A percentile compares a stretch with the other conserved stretches of the same genome.
Conservation (phyloP, 2,113 vertebrate species). For the Ctenomys sociabilis region DNA sequence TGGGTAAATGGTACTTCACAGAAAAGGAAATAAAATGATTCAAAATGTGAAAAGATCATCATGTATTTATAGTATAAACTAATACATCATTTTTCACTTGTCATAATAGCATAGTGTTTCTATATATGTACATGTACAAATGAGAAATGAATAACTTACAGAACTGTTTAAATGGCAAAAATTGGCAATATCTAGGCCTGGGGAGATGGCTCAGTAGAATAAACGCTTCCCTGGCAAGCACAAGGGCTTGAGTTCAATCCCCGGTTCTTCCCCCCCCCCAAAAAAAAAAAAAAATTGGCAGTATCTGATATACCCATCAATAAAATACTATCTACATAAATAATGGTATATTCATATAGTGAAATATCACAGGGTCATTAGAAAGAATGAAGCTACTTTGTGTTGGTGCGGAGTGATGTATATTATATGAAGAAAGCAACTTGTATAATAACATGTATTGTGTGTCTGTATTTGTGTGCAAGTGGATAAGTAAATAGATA, state of each 20-base stretch:
- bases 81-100: neutral
- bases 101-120: neutral
- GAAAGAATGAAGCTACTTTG: slow-evolving; percentile 12
- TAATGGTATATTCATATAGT: neutral
- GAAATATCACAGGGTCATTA: neutral
- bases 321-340: neutral
- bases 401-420: neutral
- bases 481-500: neutral
- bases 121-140: neutral
- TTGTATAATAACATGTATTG: neutral
- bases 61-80: neutral
- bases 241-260: no score
- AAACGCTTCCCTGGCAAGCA: no score
- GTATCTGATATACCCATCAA: neutral
- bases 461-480: neutral
- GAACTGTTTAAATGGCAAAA: slow-evolving; percentile 35
- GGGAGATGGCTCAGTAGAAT: no score
- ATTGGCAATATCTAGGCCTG: slow-evolving; percentile 23
- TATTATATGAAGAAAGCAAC: slow-evolving; percentile 17
- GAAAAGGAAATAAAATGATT: neutral
- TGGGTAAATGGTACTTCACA: neutral
- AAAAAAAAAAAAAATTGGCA: slow-evolving; percentile 47
- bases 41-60: slow-evolving; percentile 2
- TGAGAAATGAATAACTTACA: neutral
- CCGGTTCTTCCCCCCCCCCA: no score